Evolutionary conservation across 2,113 vertebrate species (phyloP).

Genomic region (Myocastor coypus): DNA sequence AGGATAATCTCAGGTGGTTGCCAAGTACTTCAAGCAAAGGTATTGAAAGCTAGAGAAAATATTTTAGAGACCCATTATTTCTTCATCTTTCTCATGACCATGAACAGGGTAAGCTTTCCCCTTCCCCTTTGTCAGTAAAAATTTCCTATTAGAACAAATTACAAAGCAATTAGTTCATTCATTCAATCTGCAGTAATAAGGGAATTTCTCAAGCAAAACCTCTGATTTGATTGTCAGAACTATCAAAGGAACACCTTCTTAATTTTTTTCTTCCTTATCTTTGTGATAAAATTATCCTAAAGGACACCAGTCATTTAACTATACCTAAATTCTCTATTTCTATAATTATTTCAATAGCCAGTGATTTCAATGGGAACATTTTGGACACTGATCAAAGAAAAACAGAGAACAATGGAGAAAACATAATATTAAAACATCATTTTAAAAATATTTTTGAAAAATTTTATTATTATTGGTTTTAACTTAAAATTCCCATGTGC

Average conservation of each 20-base stretch:
- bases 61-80: slow-evolving; percentile 69
- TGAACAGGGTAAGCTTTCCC: slow-evolving; percentile 70
- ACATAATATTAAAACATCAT: slow-evolving; percentile 33
- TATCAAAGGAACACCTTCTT: slow-evolving; percentile 53
- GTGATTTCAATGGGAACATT: slow-evolving; percentile 32
- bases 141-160: slow-evolving; percentile 78
- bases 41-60: slow-evolving; percentile 65
- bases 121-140: slow-evolving; percentile 69
- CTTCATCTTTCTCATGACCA: slow-evolving; percentile 77
- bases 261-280: slow-evolving; percentile 64
- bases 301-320: slow-evolving; percentile 47
- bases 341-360: slow-evolving; percentile 14
- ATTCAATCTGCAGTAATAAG: slow-evolving; percentile 78
- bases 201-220: slow-evolving; percentile 75
- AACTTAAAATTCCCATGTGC: slow-evolving; percentile 34
- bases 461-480: neutral
- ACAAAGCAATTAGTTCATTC: slow-evolving; percentile 81
- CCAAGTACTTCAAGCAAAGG: slow-evolving; percentile 62
- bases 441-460: slow-evolving; percentile 17
- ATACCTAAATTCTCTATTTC: slow-evolving; percentile 7
- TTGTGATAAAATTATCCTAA: slow-evolving; percentile 51
- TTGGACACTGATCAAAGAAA: slow-evolving; percentile 37
- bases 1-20: slow-evolving; percentile 67
- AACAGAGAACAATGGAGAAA: neutral
- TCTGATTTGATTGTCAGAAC: slow-evolving; percentile 65